A percentile compares a stretch with the other conserved stretches of the same genome.
These are phyloP conservation scores for Poeciliopsis presidionis DNA, from an alignment of 2,797 vertebrate genomes.

Conservation along the genomic window DNA sequence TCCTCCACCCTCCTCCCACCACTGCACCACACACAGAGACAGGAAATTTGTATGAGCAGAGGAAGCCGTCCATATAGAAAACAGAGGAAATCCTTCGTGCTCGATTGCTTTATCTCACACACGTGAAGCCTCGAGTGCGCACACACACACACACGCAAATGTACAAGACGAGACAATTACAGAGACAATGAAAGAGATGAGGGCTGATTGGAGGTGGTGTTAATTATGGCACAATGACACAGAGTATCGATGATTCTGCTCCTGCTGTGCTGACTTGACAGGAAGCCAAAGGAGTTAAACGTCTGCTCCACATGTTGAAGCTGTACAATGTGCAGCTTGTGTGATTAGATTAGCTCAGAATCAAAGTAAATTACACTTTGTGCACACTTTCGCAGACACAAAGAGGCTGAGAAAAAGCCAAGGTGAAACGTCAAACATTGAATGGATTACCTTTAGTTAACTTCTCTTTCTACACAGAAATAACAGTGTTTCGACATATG, in stretches of 20 bases:
- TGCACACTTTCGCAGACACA: background rate
- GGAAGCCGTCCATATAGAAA: constrained; percentile 61
- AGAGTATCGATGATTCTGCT: constrained; percentile 26
- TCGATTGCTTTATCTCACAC: constrained; percentile 52
- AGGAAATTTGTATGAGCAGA: constrained; percentile 59
- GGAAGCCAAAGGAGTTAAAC: constrained; percentile 38
- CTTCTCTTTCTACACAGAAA: background rate
- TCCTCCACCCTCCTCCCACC: constrained; percentile 28
- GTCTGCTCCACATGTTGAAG: constrained; percentile 27
- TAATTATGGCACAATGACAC: constrained; percentile 30
- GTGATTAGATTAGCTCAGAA: constrained; percentile 33
- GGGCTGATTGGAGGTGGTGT: constrained; percentile 36
- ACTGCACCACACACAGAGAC: constrained; percentile 42
- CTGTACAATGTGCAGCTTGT: constrained; percentile 22
- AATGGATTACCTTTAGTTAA: constrained; percentile 2
- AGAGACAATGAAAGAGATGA: constrained; percentile 30
- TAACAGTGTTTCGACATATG: background rate
- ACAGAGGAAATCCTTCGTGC: constrained; percentile 56
- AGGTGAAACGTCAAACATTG: constrained; percentile 12
- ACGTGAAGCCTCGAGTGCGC: constrained; percentile 6
- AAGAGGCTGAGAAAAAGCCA: background rate
- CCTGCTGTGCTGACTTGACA: constrained; percentile 42
- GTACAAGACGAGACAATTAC: constrained; percentile 16
- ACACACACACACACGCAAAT: no score
- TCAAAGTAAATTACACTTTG: constrained; percentile 36